Percentiles rank a stretch among this genome's conserved stretches.
Conservation (phyloP, 2,113 vertebrate genomes). For the Proterorhinus semilunaris region DNA sequence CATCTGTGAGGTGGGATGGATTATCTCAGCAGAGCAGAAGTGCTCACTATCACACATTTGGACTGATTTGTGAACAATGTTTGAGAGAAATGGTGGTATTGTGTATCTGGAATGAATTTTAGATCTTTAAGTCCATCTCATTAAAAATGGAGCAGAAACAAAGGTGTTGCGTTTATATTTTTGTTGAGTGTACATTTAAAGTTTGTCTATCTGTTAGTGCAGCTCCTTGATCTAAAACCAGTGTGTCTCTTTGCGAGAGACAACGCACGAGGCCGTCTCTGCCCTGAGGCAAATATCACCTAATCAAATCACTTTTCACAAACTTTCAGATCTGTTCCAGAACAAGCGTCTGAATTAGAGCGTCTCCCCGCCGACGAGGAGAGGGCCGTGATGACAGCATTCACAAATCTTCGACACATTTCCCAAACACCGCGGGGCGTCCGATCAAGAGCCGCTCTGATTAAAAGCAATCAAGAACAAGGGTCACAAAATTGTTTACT, state of each 20-base stretch:
- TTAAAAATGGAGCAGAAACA: too few relatives aligned
- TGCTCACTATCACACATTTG: too few relatives aligned
- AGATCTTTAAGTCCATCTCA: too few relatives aligned
- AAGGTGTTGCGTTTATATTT: too few relatives aligned
- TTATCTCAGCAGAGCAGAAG: too few relatives aligned
- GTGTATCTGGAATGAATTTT: too few relatives aligned
- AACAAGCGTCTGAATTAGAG: not conserved
- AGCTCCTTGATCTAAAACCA: not conserved
- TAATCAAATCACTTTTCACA: not conserved
- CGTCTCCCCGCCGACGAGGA: not conserved
- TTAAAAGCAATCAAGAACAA: slow-evolving; percentile 4
- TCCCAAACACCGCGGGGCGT: not conserved
- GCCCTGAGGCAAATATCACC: not conserved
- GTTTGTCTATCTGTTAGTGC: not conserved
- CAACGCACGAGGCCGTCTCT: not conserved
- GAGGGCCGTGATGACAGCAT: not conserved
- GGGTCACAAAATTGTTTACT: not conserved
- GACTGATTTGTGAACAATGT: too few relatives aligned
- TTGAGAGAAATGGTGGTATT: too few relatives aligned
- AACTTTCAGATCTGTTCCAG: not conserved
- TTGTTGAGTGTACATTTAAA: too few relatives aligned
- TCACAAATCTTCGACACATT: not conserved
- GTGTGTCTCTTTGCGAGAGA: not conserved
- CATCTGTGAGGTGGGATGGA: too few relatives aligned
- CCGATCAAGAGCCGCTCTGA: not conserved